These are phyloP conservation scores for Trichonephila clavipes DNA, from an alignment of 1,140 invertebrate species.

Conservation along the genomic window DNA sequence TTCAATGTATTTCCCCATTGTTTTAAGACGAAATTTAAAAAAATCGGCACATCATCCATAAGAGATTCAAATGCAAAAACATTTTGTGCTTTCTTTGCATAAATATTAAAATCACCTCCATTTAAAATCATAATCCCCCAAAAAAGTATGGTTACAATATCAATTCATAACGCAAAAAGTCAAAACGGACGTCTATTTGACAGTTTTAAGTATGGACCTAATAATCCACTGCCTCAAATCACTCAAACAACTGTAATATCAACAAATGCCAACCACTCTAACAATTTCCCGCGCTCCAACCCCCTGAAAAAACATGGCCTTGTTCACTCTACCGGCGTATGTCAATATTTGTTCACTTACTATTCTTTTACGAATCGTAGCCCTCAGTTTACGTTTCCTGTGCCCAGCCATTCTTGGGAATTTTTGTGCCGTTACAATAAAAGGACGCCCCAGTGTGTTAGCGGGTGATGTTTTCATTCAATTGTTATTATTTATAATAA, in stretches of 20 bases:
- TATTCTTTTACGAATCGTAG: conserved; percentile 3
- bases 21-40: no score
- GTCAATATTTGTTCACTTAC: conserved; percentile 62
- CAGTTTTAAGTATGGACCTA: conserved; percentile 25
- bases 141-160: conserved; percentile 6
- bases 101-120: background rate
- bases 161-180: conserved; percentile 3
- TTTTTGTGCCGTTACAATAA: background rate
- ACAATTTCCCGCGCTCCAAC: background rate
- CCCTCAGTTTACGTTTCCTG: conserved; percentile 30
- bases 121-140: background rate
- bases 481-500: background rate
- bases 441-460: background rate
- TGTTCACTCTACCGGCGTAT: conserved; percentile 46
- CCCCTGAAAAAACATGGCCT: conserved; percentile 33
- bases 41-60: no score
- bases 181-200: conserved; percentile 20
- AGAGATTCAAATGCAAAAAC: background rate
- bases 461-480: background rate
- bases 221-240: conserved; percentile 53
- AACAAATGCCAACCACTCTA: conserved; percentile 21
- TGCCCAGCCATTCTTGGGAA: background rate
- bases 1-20: no score
- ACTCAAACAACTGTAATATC: conserved; percentile 16
- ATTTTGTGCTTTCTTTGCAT: background rate